These are phyloP conservation scores for Eospalax fontanierii DNA, from an alignment of 2,797 vertebrate species.

Conservation along the genomic window DNA sequence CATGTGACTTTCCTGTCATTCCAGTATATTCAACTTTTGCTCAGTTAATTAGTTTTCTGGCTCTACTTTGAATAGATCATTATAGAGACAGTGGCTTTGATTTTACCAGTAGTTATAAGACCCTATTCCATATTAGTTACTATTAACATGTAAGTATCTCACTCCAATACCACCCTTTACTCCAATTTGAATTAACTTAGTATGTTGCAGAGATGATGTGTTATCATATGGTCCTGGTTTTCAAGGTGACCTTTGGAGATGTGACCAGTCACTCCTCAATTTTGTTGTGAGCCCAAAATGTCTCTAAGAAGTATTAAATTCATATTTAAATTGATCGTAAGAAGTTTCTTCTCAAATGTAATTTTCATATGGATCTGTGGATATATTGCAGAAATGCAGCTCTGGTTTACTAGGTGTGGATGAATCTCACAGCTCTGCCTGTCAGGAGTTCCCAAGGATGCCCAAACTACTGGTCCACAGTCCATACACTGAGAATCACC, in stretches of 20 bases:
- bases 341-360: neutral
- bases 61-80: neutral
- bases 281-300: neutral
- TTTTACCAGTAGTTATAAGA: constrained; percentile 1
- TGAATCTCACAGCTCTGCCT: neutral
- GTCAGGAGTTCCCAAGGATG: neutral
- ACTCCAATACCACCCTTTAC: neutral
- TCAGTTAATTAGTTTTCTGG: neutral
- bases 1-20: neutral
- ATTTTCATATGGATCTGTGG: neutral
- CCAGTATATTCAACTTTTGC: neutral
- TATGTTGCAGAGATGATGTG: neutral
- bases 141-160: neutral
- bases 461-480: neutral
- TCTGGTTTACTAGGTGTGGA: neutral
- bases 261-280: neutral
- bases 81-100: constrained; percentile 8
- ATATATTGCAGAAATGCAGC: neutral
- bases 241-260: neutral
- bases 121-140: neutral
- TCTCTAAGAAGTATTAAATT: neutral
- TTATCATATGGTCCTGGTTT: neutral
- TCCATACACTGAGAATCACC: too few species aligned
- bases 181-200: neutral
- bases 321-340: neutral